A percentile compares a stretch with the other conserved stretches of the same genome.
Evolutionary conservation across 92 coral and sea anemone species (phyloP).

Genomic region (Galaxea fascicularis): DNA sequence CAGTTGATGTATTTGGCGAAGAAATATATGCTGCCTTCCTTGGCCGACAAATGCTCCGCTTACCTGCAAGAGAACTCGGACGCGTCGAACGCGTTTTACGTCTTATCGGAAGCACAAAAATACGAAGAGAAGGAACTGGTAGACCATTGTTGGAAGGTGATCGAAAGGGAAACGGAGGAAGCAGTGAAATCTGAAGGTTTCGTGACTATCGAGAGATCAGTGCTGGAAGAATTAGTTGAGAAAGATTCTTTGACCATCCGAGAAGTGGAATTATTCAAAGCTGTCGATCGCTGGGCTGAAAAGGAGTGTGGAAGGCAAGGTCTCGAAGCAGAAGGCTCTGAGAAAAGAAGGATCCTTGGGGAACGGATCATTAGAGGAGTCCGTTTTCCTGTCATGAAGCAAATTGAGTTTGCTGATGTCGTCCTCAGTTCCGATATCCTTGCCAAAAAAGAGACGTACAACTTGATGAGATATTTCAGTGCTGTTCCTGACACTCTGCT

Average conservation of each 20-base stretch:
- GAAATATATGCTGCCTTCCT: conserved; percentile 63
- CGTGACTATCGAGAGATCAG: conserved; percentile 21
- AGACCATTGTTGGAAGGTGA: conserved; percentile 64
- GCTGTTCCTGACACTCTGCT: background rate
- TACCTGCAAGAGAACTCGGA: conserved; percentile 22
- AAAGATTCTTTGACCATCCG: conserved; percentile 30
- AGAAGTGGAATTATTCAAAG: conserved; percentile 67
- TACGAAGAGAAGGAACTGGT: conserved; percentile 47
- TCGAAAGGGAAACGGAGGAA: conserved; percentile 48
- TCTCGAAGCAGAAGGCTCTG: conserved; percentile 29
- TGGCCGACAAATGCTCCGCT: conserved; percentile 50
- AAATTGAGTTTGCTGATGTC: conserved; percentile 29
- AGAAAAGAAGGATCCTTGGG: conserved; percentile 64
- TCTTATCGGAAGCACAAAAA: conserved; percentile 52
- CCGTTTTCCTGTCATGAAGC: conserved; percentile 54
- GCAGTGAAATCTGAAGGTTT: conserved; percentile 60
- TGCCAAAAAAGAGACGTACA: background rate
- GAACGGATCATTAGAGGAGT: conserved; percentile 42
- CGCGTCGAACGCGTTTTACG: conserved; percentile 58
- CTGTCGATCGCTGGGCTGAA: conserved; percentile 60
- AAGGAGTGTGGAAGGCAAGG: conserved; percentile 34
- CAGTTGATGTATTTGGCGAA: conserved; percentile 62
- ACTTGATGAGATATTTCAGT: conserved; percentile 14
- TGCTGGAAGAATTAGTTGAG: conserved; percentile 43
- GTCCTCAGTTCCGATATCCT: conserved; percentile 30